phyloP scores from a whole-genome alignment of 2,113 vertebrate species.

The Lutjanus erythropterus region DNA sequence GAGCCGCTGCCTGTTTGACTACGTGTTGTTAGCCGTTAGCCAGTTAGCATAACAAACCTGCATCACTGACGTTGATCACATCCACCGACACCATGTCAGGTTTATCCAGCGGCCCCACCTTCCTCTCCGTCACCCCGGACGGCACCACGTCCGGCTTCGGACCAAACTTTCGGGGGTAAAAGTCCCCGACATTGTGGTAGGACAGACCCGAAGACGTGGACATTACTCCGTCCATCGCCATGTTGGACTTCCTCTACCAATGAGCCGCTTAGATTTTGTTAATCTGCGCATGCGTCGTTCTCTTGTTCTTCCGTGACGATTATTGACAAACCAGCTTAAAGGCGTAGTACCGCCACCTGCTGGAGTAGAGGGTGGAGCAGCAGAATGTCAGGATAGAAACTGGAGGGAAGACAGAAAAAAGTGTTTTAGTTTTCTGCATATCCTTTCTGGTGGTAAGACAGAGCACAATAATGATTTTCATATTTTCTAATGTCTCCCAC shows the following conservation, averaged over 20 bases:
- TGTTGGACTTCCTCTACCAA: conserved; percentile 69
- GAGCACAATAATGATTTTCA: too few relatives aligned
- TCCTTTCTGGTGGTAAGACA: too few relatives aligned
- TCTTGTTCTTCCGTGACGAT: too few relatives aligned
- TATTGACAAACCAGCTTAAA: too few relatives aligned
- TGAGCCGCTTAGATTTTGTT: not conserved
- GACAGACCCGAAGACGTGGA: conserved; percentile 83
- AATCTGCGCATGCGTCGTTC: conserved; percentile 30
- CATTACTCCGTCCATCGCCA: conserved; percentile 82
- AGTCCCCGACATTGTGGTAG: conserved; percentile 81
- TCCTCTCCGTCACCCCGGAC: conserved; percentile 86
- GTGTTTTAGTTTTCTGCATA: too few relatives aligned
- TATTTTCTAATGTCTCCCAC: too few relatives aligned
- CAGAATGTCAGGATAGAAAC: too few relatives aligned
- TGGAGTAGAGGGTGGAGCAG: too few relatives aligned
- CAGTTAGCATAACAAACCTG: conserved; percentile 83
- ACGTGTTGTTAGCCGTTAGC: conserved; percentile 63
- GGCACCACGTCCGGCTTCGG: conserved; percentile 88
- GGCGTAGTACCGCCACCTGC: too few relatives aligned
- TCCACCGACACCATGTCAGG: conserved; percentile 88
- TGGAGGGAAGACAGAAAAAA: too few relatives aligned
- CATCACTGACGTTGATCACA: conserved; percentile 80
- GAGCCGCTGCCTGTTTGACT: not conserved
- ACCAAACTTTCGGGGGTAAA: conserved; percentile 85
- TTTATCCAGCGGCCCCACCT: conserved; percentile 81